Conservation (phyloP, 2,797 vertebrate species). For the Acanthiza pusilla region DNA sequence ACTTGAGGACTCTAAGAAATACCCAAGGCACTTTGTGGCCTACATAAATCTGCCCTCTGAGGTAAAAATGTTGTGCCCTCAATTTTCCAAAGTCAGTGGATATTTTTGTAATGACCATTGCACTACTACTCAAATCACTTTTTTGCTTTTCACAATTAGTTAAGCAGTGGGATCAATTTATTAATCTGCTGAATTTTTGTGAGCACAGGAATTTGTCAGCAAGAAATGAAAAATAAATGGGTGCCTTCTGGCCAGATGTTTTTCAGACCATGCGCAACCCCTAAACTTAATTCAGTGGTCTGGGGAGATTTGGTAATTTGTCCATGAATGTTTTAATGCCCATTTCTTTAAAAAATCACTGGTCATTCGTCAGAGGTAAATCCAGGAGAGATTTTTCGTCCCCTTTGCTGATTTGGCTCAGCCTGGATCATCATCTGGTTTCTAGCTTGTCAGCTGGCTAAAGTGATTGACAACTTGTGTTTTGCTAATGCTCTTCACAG, state of each 20-base stretch:
- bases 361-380: background rate
- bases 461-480: slow-evolving; percentile 11
- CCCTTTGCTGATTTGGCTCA: background rate
- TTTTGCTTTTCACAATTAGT: background rate
- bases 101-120: slow-evolving; percentile 22
- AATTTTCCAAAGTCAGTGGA: slow-evolving; percentile 14
- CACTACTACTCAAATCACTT: background rate
- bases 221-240: slow-evolving; percentile 8
- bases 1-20: slow-evolving; percentile 29
- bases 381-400: background rate
- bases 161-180: slow-evolving; percentile 5
- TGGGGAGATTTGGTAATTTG: background rate
- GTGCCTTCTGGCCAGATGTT: background rate
- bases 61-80: slow-evolving; percentile 27
- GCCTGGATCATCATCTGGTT: background rate
- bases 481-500: slow-evolving; percentile 45
- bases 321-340: background rate
- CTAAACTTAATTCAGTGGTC: background rate
- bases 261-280: background rate
- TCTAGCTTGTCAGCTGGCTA: background rate
- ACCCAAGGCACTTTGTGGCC: slow-evolving; percentile 56
- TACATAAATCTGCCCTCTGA: slow-evolving; percentile 45
- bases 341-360: background rate
- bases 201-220: background rate
- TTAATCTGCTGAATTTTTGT: background rate